A percentile compares a stretch with the other conserved stretches of the same genome.
Evolutionary conservation across 2,113 vertebrate genomes (phyloP).

Genomic region (Athene noctua): DNA sequence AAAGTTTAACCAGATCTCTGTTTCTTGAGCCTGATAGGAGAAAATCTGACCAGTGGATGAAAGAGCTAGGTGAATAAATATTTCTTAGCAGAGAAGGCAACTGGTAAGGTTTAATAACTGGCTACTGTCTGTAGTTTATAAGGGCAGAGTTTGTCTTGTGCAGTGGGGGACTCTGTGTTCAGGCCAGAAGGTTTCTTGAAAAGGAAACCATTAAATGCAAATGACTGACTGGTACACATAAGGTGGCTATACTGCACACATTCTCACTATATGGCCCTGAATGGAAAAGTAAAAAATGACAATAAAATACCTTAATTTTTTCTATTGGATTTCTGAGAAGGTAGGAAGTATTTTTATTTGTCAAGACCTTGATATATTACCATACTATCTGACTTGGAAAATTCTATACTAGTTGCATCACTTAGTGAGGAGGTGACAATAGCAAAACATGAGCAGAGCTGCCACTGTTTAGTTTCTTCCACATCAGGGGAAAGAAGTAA

Average conservation of each 20-base stretch:
- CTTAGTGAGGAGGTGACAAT: background rate
- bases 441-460: background rate
- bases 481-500: background rate
- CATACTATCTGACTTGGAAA: background rate
- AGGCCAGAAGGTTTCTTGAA: background rate
- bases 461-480: background rate
- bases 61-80: background rate
- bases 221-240: background rate
- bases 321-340: background rate
- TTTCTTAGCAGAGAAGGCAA: background rate
- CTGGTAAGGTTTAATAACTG: background rate
- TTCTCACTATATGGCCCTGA: background rate
- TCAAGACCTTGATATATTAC: background rate
- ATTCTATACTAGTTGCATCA: background rate
- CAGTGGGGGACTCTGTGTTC: background rate
- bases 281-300: background rate
- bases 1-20: background rate
- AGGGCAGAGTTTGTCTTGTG: background rate
- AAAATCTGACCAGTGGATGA: background rate
- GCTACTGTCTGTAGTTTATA: background rate
- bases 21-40: background rate
- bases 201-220: background rate
- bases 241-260: background rate
- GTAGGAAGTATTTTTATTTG: background rate
- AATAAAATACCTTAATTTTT: background rate